Percentiles rank a stretch among this genome's conserved stretches.
phyloP scores from a whole-genome alignment of 1,140 invertebrate species.

The Eufriesea mexicana region DNA sequence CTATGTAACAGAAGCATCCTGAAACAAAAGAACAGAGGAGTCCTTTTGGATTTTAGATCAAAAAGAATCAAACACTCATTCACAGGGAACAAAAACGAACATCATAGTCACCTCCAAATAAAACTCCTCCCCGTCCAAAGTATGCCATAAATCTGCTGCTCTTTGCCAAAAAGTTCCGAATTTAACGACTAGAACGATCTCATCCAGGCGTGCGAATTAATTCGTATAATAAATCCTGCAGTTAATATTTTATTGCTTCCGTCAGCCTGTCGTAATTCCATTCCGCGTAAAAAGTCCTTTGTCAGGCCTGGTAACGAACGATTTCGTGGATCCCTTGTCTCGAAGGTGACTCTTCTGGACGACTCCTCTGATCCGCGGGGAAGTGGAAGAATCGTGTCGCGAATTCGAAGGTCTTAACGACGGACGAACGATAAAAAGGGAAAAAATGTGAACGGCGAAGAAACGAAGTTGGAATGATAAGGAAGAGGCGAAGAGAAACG shows the following conservation, averaged over 20 bases:
- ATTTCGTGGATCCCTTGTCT: not conserved
- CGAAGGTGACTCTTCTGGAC: not conserved
- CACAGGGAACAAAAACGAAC: not conserved
- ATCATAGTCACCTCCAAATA: not conserved
- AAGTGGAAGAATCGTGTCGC: constrained; percentile 16
- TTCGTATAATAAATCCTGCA: not conserved
- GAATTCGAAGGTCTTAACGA: constrained; percentile 23
- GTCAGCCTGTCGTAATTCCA: not conserved
- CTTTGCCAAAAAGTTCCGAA: constrained; percentile 1
- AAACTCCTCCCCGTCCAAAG: not conserved
- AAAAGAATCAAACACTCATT: too few relatives aligned
- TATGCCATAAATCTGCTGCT: not conserved
- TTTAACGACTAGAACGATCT: constrained; percentile 1
- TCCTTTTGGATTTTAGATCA: too few relatives aligned
- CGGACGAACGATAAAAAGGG: not conserved
- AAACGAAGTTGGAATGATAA: constrained; percentile 1
- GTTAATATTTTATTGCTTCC: not conserved
- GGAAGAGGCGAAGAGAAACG: too few relatives aligned
- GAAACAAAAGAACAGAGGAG: too few relatives aligned
- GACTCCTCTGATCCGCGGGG: not conserved
- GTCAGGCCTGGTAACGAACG: constrained; percentile 23
- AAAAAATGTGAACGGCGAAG: not conserved
- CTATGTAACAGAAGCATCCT: too few relatives aligned
- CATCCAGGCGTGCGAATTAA: not conserved
- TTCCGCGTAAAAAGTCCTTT: not conserved